A percentile compares a stretch with the other conserved stretches of the same genome.
Evolutionary conservation across 2,113 vertebrate species (phyloP).

Genomic region (Embiotoca jacksoni): DNA sequence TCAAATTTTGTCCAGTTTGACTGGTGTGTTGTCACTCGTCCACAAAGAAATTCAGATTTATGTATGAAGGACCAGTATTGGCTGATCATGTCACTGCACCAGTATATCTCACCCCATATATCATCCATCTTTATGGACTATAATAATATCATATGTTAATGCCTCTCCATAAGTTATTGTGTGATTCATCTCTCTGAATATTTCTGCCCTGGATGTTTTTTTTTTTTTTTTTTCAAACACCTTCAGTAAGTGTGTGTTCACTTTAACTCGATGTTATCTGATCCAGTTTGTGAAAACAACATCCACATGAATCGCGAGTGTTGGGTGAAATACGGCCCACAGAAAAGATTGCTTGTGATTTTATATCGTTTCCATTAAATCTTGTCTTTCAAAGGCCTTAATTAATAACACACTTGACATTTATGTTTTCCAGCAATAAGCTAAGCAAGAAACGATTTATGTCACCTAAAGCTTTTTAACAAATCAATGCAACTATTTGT

Average conservation of each 20-base stretch:
- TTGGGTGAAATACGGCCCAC: constrained; percentile 73
- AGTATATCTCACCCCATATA: constrained; percentile 49
- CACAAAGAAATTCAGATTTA: constrained; percentile 37
- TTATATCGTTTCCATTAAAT: constrained; percentile 88
- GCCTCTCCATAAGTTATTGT: constrained; percentile 39
- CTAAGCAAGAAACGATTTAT: constrained; percentile 99
- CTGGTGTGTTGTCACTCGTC: not conserved
- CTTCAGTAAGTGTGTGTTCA: constrained; percentile 6
- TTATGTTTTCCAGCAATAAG: constrained; percentile 95
- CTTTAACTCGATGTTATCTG: constrained; percentile 10
- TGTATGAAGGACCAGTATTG: constrained; percentile 1
- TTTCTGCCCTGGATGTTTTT: constrained; percentile 4
- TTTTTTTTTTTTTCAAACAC: constrained; percentile 27
- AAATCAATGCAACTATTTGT: constrained; percentile 99
- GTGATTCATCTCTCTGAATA: constrained; percentile 26
- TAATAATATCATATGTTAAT: constrained; percentile 66
- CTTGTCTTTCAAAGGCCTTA: constrained; percentile 90
- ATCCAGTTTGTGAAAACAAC: constrained; percentile 58
- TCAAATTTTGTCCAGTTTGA: not conserved
- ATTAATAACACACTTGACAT: constrained; percentile 95
- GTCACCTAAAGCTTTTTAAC: constrained; percentile 99
- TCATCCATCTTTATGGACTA: constrained; percentile 58
- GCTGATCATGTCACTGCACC: constrained; percentile 49
- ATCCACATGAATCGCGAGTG: constrained; percentile 41
- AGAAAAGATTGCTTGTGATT: constrained; percentile 82